Evolutionary conservation across 1,140 invertebrate genomes (phyloP).

Genomic region (Zaprionus camerounensis): DNA sequence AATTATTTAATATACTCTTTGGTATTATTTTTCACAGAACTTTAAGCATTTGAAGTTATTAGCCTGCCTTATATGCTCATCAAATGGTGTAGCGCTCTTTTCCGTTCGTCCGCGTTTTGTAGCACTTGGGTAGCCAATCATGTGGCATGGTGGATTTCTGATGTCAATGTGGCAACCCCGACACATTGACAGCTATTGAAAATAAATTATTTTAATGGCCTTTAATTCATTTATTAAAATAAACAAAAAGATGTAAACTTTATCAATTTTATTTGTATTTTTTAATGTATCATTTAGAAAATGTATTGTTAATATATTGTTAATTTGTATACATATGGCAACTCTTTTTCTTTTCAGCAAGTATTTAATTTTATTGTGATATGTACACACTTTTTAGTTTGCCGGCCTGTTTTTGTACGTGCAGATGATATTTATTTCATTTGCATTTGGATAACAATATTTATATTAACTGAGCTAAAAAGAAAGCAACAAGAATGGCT

Average conservation of each 20-base stretch:
- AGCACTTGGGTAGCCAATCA: conserved; percentile 72
- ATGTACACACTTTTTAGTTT: conserved; percentile 45
- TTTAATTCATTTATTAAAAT: neutral
- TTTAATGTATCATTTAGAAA: neutral
- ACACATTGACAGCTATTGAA: neutral
- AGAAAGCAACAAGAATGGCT: conserved; percentile 47
- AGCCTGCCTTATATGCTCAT: conserved; percentile 33
- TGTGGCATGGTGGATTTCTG: conserved; percentile 43
- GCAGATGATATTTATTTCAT: neutral
- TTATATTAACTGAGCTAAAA: conserved; percentile 2
- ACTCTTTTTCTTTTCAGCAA: conserved; percentile 18
- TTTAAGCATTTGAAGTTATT: neutral
- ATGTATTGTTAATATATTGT: neutral
- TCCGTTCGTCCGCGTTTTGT: conserved; percentile 70
- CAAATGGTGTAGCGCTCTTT: conserved; percentile 55
- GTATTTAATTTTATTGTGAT: neutral
- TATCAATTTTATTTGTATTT: neutral
- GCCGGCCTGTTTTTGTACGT: conserved; percentile 24
- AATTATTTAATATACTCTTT: neutral
- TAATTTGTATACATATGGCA: conserved; percentile 3
- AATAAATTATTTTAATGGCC: neutral
- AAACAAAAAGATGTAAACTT: neutral
- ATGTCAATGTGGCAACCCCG: conserved; percentile 54
- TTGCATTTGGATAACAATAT: neutral
- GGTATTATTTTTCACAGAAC: neutral